Evolutionary conservation across 2,888 invertebrate species (phyloP), one percentile per base, ranked within the genome.

Genomic region (Mesodorylaimus sp.): DNA sequence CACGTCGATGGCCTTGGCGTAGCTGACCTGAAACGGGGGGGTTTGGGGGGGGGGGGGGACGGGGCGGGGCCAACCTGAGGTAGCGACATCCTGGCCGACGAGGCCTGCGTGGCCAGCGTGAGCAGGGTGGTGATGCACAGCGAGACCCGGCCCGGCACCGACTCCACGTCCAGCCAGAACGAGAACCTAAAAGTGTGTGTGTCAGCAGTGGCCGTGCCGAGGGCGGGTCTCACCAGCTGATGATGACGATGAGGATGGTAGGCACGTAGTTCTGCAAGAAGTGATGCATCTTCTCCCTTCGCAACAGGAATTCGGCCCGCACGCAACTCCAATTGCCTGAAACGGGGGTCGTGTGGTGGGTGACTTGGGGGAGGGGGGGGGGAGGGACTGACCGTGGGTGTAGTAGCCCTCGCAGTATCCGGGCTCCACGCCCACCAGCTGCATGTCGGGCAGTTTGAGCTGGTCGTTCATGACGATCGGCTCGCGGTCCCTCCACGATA

Each of bases 361-460:
- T n/a, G n/a, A n/a, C n/a, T n/a, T n/a, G n/a, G n/a, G n/a, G n/a
- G n/a, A n/a, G n/a, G n/a, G n/a, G n/a, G n/a, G n/a, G n/a, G n/a
- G n/a, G n/a, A n/a, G n/a, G 10, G 37, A 41, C 47, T 39, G 19
- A 59, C 62, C 63, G 5, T 59, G 59, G 13, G 61, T 60, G 51
- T 64, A 63, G 21, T 58, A 52, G 42, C 61, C 63, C 45, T 59
- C 58, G 23, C 61, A 54, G 7, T 59, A 53, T n/a, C 50, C 53
- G 24, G 55, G 55, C 23, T 51, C 52, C 2, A 61, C 59, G 25
- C 47, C 52, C 16, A 58, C 54, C 27, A 64, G 50, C 7, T 57
- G 50, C 64, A 64, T 64, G 47, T 64, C 64, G 2, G 63, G 61
- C 61, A 64, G 59, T 21, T 57, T 53, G 43, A 64, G 61, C 23